phyloP scores from a whole-genome alignment of 2,797 vertebrate genomes.

The Sebastes trivittatus region DNA sequence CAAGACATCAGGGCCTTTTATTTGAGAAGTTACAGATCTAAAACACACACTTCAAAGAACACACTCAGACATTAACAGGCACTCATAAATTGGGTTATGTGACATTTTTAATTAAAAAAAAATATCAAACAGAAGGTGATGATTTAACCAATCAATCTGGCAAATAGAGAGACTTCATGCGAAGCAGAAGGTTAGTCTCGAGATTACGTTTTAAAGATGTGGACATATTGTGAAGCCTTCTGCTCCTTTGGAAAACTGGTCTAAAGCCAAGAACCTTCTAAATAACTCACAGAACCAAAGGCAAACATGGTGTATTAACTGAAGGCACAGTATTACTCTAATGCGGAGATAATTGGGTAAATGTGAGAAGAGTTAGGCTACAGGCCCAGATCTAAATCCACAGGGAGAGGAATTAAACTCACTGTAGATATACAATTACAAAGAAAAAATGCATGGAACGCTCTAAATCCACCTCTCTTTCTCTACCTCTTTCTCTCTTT shows the following conservation, averaged over 20 bases:
- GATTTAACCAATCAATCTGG: constrained; percentile 17
- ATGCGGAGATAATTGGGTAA: constrained; percentile 8
- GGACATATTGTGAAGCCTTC: constrained; percentile 56
- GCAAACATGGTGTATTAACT: constrained; percentile 5
- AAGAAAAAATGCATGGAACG: not conserved
- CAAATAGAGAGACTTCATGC: constrained; percentile 1
- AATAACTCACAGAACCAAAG: constrained; percentile 20
- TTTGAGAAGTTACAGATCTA: constrained; percentile 21
- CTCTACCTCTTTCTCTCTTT: too few species aligned
- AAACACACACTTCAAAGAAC: not conserved
- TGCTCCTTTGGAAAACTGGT: constrained; percentile 18
- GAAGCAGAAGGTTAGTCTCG: constrained; percentile 30
- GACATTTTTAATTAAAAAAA: constrained; percentile 2
- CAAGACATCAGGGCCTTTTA: constrained; percentile 5
- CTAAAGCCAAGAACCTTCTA: not conserved
- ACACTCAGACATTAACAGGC: not conserved
- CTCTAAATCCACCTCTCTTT: not conserved
- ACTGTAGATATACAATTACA: not conserved
- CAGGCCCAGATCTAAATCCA: constrained; percentile 11
- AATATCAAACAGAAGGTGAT: constrained; percentile 33
- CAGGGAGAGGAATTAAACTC: not conserved
- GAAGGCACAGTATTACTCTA: constrained; percentile 13
- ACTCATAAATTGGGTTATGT: not conserved
- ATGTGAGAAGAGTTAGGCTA: constrained; percentile 4
- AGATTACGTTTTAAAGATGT: constrained; percentile 44